Evolutionary conservation across 2,888 invertebrate genomes (phyloP), one percentile per base, ranked within the genome.

Genomic region (Eumacrocentrus americanus): DNA sequence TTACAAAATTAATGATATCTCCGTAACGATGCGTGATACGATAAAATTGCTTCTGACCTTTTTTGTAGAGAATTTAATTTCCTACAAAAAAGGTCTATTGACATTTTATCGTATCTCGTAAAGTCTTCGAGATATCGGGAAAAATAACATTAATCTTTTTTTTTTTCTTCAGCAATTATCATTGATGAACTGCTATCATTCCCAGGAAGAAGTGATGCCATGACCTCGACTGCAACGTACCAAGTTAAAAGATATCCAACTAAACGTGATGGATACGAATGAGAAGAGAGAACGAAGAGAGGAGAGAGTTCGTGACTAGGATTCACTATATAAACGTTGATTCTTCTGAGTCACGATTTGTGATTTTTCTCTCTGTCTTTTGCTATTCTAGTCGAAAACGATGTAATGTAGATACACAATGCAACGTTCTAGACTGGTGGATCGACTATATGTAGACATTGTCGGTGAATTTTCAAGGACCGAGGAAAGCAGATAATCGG

Each of bases 341-440:
- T 44, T 54, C 54, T 54, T 42, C 16, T 54, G 54, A 54, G 34
- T 44, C 54, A 54, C 44, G 29, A 42, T n/a, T 54, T 29, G 0
- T n/a, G 18, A 0, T 46, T 44, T 35, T 54, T 44, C 34, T 16
- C 34, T 14, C 29, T 29, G 25, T 9, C 16, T 29, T 14, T 16
- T 29, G 25, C 16, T 9, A 9, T 9, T 29, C 12, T 29, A 11
- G 12, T 29, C 9, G 14, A 6, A 11, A 16, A 29, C 18, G 14
- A 40, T 48, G 14, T 48, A 29, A n/a, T 37, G 34, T 9, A 50
- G 35, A 53, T 53, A 40, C 38, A 9, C 20, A 52, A 23, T 4
- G n/a, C 16, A 22, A 16, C 16, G 25, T 12, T 29, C n/a, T 42
- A 51, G 61, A 50, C 44, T 9, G 16, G 48, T 29, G 48, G 51